A percentile compares a stretch with the other conserved stretches of the same genome.
These are phyloP conservation scores for Cavia porcellus DNA, from an alignment of 2,113 vertebrate genomes.

Conservation along the genomic window DNA sequence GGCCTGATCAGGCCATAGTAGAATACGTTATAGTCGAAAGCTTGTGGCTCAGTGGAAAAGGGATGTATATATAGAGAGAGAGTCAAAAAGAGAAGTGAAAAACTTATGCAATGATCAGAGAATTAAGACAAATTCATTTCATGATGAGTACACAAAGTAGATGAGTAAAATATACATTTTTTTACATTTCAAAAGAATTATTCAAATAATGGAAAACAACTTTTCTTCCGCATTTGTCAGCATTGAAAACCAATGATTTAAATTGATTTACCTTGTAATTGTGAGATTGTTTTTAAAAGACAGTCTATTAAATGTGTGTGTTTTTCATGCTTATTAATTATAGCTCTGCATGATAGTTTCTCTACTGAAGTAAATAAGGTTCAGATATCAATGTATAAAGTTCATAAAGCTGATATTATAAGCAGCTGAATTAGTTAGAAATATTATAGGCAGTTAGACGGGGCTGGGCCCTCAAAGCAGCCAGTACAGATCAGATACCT, in stretches of 20 bases:
- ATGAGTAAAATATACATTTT: neutral
- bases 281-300: neutral
- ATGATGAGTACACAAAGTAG: neutral
- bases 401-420: neutral
- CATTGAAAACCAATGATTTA: neutral
- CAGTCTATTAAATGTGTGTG: neutral
- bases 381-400: neutral
- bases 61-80: neutral
- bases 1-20: no score
- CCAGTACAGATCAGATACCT: no score
- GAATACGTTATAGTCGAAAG: conserved; percentile 43
- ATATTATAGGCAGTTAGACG: no score
- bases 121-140: neutral
- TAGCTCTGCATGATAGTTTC: neutral
- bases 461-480: no score
- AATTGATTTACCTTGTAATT: neutral
- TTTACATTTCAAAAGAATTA: neutral
- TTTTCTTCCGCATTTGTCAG: neutral
- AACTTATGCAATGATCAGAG: neutral
- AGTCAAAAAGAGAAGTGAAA: neutral
- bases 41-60: neutral
- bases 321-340: neutral
- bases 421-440: no score
- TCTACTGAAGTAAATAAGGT: neutral
- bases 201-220: neutral